These are phyloP conservation scores for Balaeniceps rex DNA, from an alignment of 2,113 vertebrate species.

Conservation along the genomic window DNA sequence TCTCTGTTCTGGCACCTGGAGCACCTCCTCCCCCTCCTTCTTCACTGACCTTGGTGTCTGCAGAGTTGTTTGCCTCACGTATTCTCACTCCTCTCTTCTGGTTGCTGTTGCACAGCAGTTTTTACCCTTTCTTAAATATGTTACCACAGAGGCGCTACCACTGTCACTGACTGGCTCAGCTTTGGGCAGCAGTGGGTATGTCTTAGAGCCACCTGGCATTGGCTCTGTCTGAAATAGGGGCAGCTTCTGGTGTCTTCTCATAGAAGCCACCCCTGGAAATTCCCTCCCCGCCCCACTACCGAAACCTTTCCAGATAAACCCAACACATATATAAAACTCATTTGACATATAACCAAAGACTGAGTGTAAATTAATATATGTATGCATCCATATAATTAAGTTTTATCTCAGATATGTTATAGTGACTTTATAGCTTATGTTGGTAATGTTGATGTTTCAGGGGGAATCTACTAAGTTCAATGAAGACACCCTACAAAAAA, in stretches of 20 bases:
- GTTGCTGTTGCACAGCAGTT: neutral
- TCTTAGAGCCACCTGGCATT: neutral
- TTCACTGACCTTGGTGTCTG: neutral
- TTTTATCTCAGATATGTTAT: neutral
- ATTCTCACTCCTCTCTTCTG: neutral
- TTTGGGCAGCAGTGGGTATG: neutral
- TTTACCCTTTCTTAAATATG: neutral
- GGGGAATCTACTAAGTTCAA: slow-evolving; percentile 25
- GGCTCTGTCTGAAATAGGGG: neutral
- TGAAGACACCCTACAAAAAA: slow-evolving; percentile 56
- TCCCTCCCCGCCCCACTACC: accelerated
- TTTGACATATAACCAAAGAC: neutral
- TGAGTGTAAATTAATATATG: neutral
- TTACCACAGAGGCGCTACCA: neutral
- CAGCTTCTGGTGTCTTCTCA: neutral
- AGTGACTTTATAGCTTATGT: neutral
- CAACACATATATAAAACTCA: neutral
- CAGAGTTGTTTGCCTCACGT: neutral
- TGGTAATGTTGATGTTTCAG: slow-evolving; percentile 59
- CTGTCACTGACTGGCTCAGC: neutral
- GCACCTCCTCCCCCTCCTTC: neutral
- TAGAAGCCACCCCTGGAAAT: neutral
- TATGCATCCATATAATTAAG: no score
- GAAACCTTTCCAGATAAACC: neutral
- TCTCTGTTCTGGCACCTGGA: neutral